phyloP scores from a whole-genome alignment of 2,888 invertebrate species.

The Agrochola lychnidis region DNA sequence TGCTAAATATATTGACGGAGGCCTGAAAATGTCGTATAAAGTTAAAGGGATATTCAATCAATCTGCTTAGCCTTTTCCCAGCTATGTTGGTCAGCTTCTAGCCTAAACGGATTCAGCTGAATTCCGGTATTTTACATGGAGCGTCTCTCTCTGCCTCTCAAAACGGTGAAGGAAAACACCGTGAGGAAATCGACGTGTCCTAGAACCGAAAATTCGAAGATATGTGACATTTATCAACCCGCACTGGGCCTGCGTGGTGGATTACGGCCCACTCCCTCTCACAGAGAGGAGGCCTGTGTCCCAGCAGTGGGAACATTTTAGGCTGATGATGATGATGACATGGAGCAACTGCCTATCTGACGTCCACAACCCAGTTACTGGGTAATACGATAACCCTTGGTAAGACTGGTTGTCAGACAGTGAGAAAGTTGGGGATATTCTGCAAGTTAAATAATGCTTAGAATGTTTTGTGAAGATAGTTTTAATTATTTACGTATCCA shows the following conservation, averaged over 20 bases:
- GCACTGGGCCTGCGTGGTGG: too few relatives aligned
- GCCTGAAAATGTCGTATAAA: not conserved
- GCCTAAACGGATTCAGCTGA: not conserved
- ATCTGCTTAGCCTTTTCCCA: not conserved
- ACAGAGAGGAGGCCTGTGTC: too few relatives aligned
- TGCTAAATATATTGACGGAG: constrained; percentile 9
- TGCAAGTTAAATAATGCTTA: not conserved
- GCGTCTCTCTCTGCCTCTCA: too few relatives aligned
- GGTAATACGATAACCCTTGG: not conserved
- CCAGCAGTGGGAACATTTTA: too few relatives aligned
- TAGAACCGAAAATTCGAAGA: too few relatives aligned
- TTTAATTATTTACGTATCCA: not conserved
- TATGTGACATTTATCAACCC: too few relatives aligned
- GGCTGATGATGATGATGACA: too few relatives aligned
- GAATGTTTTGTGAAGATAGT: not conserved
- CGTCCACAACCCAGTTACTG: not conserved
- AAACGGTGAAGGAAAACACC: too few relatives aligned
- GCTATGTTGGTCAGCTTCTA: not conserved
- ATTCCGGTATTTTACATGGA: not conserved
- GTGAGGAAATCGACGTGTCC: too few relatives aligned
- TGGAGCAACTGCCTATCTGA: not conserved
- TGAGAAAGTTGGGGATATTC: not conserved
- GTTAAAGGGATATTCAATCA: not conserved
- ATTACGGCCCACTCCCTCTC: too few relatives aligned
- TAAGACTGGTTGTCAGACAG: not conserved